Conservation (phyloP, 1,140 invertebrate species). For the Hylaeus anthracinus region DNA sequence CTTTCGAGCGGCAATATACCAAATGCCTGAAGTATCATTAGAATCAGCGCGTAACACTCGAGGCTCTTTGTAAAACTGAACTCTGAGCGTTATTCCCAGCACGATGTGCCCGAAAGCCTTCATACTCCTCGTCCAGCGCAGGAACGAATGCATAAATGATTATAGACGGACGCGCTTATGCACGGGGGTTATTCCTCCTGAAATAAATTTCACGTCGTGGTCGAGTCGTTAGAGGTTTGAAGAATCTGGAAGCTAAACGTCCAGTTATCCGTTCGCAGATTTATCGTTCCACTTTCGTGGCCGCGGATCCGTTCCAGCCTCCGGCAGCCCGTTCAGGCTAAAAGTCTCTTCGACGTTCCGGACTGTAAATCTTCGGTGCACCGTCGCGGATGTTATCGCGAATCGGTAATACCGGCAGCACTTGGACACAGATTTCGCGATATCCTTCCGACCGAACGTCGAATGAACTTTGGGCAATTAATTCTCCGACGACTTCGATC, state of each 20-base stretch:
- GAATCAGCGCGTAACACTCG: too few relatives aligned
- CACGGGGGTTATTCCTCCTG: not conserved
- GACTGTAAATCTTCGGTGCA: slow-evolving; percentile 52
- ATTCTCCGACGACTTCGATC: not conserved
- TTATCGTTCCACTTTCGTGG: slow-evolving; percentile 61
- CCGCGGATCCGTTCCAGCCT: slow-evolving; percentile 46
- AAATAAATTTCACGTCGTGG: slow-evolving; percentile 40
- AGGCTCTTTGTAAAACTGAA: too few relatives aligned
- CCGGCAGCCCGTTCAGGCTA: slow-evolving; percentile 17
- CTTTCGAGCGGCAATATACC: too few relatives aligned
- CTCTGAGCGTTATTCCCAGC: too few relatives aligned
- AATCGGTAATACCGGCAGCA: slow-evolving; percentile 20
- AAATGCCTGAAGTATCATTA: too few relatives aligned
- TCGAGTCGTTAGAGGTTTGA: slow-evolving; percentile 44
- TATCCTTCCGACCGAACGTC: not conserved
- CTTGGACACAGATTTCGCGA: not conserved
- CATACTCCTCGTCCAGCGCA: not conserved
- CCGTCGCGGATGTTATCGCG: slow-evolving; percentile 35
- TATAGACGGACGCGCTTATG: not conserved
- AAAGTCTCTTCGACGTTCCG: slow-evolving; percentile 29
- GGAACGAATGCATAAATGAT: not conserved
- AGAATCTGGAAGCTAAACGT: slow-evolving; percentile 61
- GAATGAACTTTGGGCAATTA: not conserved
- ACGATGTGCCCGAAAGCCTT: not conserved
- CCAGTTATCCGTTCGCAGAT: slow-evolving; percentile 55